Conservation (phyloP, 2,113 vertebrate genomes). For the Morone chrysops region DNA sequence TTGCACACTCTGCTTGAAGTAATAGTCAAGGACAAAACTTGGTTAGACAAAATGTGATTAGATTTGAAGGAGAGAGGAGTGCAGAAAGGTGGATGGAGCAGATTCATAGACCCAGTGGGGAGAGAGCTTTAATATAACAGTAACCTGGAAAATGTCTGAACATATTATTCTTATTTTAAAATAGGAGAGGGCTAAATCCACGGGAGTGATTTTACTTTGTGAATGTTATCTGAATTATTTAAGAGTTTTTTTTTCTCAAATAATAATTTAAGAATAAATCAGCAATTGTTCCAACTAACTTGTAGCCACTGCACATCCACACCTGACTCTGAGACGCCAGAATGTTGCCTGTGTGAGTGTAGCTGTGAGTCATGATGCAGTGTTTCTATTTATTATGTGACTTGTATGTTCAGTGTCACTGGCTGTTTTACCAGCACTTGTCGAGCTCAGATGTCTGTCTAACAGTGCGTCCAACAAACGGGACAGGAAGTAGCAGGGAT, state of each 20-base stretch:
- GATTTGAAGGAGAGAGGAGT: conserved; percentile 19
- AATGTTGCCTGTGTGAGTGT: neutral
- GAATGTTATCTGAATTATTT: neutral
- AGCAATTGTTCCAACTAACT: neutral
- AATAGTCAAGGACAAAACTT: conserved; percentile 43
- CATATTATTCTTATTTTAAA: conserved; percentile 2
- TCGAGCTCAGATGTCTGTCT: neutral
- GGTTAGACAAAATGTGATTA: conserved; percentile 44
- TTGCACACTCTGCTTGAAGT: conserved; percentile 31
- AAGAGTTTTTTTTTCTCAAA: neutral
- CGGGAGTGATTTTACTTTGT: neutral
- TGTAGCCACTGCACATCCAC: neutral
- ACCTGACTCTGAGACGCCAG: neutral
- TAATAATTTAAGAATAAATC: conserved; percentile 7
- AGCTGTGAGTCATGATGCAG: neutral
- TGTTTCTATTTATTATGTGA: neutral
- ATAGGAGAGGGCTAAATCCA: neutral
- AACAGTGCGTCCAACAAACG: too few relatives aligned
- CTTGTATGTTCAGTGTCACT: neutral
- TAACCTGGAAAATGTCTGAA: conserved; percentile 21
- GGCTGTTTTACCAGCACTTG: neutral
- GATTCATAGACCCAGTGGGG: conserved; percentile 25
- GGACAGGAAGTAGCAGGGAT: too few relatives aligned
- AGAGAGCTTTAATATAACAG: neutral
- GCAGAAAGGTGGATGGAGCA: neutral